Conservation (phyloP, 2,888 invertebrate genomes). For the Lamproptera curius region DNA sequence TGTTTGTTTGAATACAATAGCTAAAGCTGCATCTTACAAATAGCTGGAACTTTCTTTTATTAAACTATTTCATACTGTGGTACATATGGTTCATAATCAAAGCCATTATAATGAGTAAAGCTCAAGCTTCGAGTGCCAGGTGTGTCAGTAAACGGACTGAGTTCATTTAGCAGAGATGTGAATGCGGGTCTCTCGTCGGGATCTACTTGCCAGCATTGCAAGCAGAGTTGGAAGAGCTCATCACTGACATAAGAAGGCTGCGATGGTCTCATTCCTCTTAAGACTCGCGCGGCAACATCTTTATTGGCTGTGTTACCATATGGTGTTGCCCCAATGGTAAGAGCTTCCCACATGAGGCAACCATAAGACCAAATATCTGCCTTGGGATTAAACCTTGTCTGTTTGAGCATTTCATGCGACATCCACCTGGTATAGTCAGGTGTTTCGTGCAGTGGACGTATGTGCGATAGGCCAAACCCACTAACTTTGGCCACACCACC, state of each 20-base stretch:
- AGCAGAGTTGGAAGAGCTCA: conserved; percentile 88
- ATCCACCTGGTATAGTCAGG: conserved; percentile 89
- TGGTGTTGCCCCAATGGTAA: conserved; percentile 88
- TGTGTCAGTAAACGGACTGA: conserved; percentile 53
- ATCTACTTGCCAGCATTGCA: conserved; percentile 91
- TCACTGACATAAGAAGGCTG: conserved; percentile 87
- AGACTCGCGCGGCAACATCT: conserved; percentile 82
- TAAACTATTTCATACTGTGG: conserved; percentile 65
- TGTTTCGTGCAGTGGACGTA: conserved; percentile 78
- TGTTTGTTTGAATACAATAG: too few species aligned
- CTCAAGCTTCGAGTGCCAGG: conserved; percentile 56
- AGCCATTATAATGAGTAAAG: conserved; percentile 69
- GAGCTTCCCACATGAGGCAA: conserved; percentile 89
- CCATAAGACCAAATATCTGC: conserved; percentile 92
- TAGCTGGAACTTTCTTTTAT: conserved; percentile 30
- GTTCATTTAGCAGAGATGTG: conserved; percentile 73
- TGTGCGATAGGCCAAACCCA: conserved; percentile 86
- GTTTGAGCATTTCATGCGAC: conserved; percentile 86
- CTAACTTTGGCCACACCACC: conserved; percentile 84
- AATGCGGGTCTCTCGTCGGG: conserved; percentile 88
- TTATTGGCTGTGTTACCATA: conserved; percentile 83
- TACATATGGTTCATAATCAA: conserved; percentile 63
- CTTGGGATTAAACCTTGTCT: conserved; percentile 82
- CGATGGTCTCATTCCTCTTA: conserved; percentile 83
- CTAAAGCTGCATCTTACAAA: too few species aligned